Percentiles rank a stretch among this genome's conserved stretches.
These are phyloP conservation scores for Onchidella celtica DNA, from an alignment of 2,888 invertebrate species.

Conservation along the genomic window DNA sequence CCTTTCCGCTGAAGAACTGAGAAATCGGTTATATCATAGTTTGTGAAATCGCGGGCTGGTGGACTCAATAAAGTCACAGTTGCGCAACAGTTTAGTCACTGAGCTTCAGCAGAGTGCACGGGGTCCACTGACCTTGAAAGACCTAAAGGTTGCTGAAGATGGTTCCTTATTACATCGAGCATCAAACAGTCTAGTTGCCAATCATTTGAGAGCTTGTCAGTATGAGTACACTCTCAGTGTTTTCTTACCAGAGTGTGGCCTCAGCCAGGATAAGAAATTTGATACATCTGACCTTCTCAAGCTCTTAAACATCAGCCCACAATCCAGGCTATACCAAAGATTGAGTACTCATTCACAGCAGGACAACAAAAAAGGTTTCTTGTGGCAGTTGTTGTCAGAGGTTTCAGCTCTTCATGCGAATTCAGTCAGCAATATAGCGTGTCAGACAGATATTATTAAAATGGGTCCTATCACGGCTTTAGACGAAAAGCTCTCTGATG, in stretches of 20 bases:
- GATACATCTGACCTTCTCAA: conserved; percentile 69
- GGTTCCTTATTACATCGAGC: conserved; percentile 71
- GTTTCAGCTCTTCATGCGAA: conserved; percentile 70
- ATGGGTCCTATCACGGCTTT: conserved; percentile 63
- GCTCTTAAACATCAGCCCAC: conserved; percentile 74
- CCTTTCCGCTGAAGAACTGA: conserved; percentile 74
- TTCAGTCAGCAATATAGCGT: conserved; percentile 61
- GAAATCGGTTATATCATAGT: conserved; percentile 74
- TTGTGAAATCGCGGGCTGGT: conserved; percentile 75
- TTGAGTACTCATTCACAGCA: conserved; percentile 54
- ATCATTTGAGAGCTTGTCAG: conserved; percentile 72
- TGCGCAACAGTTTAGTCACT: conserved; percentile 74
- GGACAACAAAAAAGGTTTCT: conserved; percentile 62
- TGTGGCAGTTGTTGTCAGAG: conserved; percentile 76
- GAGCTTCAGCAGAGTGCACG: conserved; percentile 73
- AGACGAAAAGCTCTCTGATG: conserved; percentile 73
- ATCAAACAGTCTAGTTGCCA: conserved; percentile 77
- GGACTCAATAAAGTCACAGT: conserved; percentile 76
- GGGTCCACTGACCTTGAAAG: conserved; percentile 65
- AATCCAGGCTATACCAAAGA: conserved; percentile 73
- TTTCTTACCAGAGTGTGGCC: conserved; percentile 78
- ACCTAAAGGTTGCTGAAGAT: conserved; percentile 65
- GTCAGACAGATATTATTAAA: conserved; percentile 73
- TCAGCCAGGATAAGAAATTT: conserved; percentile 73
- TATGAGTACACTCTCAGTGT: conserved; percentile 78